Percentiles rank a stretch among this genome's conserved stretches.
phyloP scores from a whole-genome alignment of 2,888 invertebrate species.

The Epistrophe grossulariae region DNA sequence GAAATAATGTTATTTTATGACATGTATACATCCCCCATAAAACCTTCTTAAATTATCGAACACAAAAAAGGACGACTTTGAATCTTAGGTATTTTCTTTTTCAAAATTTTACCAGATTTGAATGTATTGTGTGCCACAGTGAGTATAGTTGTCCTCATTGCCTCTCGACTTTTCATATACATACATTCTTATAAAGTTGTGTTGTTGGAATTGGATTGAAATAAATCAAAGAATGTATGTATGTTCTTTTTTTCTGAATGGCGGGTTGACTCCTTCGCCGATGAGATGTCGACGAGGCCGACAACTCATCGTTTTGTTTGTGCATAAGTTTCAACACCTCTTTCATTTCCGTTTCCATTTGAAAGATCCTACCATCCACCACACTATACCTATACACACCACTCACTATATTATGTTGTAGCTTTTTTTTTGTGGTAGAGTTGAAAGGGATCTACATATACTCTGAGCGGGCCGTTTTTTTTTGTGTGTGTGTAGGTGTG shows the following conservation, averaged over 20 bases:
- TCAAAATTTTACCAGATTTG: background rate
- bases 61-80: too few species aligned
- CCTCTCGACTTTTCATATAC: background rate
- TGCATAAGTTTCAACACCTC: conserved; percentile 55
- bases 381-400: background rate
- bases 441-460: background rate
- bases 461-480: background rate
- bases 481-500: too few species aligned
- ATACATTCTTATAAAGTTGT: background rate
- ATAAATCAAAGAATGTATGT: conserved; percentile 40
- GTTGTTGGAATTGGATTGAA: conserved; percentile 42
- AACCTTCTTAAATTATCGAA: too few species aligned
- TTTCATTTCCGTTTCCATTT: conserved; percentile 30
- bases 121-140: background rate
- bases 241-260: background rate
- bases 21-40: too few species aligned
- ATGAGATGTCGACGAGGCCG: conserved; percentile 7
- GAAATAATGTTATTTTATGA: too few species aligned
- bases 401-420: background rate
- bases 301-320: conserved; percentile 66
- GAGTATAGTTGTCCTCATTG: background rate
- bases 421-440: background rate
- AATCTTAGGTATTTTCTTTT: too few species aligned
- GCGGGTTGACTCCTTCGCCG: background rate
- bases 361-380: background rate